Percentiles rank a stretch among this genome's conserved stretches.
Conservation (phyloP, 2,113 vertebrate species). For the Bothrops jararaca region DNA sequence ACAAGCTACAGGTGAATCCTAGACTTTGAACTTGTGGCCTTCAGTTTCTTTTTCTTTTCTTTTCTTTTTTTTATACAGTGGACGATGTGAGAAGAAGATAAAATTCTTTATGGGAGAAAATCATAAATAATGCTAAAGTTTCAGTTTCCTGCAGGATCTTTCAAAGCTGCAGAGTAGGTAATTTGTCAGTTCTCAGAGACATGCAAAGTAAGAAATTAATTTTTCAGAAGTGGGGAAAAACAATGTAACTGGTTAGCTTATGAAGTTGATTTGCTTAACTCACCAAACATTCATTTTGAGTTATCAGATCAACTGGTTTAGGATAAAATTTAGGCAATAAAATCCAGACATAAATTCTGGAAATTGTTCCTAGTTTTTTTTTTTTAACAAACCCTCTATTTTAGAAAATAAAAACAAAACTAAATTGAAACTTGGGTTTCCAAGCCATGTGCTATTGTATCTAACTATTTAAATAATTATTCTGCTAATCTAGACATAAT, state of each 20-base stretch:
- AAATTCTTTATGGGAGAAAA: conserved; percentile 54
- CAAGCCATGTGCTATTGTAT: not conserved
- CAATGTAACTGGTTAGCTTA: conserved; percentile 49
- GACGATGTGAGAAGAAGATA: conserved; percentile 30
- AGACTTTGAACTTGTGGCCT: conserved; percentile 5
- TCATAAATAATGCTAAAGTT: conserved; percentile 51
- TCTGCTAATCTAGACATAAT: not conserved
- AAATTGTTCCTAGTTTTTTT: not conserved
- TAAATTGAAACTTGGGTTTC: not conserved
- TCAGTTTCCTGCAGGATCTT: conserved; percentile 44
- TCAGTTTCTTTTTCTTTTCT: conserved; percentile 6
- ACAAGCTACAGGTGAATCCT: not conserved
- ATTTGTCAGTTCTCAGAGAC: conserved; percentile 59
- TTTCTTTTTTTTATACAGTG: not conserved
- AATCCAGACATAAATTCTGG: not conserved
- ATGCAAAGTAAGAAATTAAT: conserved; percentile 58
- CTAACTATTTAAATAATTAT: not conserved
- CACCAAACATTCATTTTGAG: conserved; percentile 26
- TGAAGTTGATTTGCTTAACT: conserved; percentile 48
- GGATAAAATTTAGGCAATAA: not conserved
- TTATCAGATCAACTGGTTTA: conserved; percentile 13
- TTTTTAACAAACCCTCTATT: not conserved
- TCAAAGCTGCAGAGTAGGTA: conserved; percentile 36
- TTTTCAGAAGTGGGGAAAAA: conserved; percentile 45
- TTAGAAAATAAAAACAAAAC: not conserved